Base-by-base conservation (phyloP, 2,113 vertebrate species). In the Gallinago paraguaiae region DNA sequence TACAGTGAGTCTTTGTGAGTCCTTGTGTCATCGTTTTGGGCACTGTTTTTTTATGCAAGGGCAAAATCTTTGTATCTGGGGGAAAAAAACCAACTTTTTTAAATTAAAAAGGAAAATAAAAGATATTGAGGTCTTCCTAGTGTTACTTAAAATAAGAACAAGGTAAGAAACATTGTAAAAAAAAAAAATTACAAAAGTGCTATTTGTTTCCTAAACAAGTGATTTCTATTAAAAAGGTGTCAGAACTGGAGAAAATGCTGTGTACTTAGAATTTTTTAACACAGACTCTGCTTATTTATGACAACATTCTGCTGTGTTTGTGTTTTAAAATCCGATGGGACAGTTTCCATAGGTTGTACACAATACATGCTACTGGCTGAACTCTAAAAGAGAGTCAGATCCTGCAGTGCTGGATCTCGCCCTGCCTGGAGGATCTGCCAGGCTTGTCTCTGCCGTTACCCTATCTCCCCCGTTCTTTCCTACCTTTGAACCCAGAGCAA, bases 151-250 rank as follows among this genome's bases (percentile, higher is more conserved):
- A 98, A 98, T 98, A 98, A 98, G 98, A 98, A 98, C 97, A 98
- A 98, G 97, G 97, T 98, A 98, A 99, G 98, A 98, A 98, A 98
- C 98, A 96, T 98, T 99, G 98, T 98, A 98, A 93, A 97, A 98
- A 95, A 94, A 98, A 97, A 97, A 98, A 98, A 98, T 94, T 98
- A 98, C 97, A 97, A 97, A 98, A 98, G 98, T 98, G 98, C 98
- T 98, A 98, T 99, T 98, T 99, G 98, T 99, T 99, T 99, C 98
- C 98, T 98, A 98, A 99, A 98, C 98, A 98, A 98, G 98, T 98
- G 97, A 98, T 98, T 98, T 98, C 98, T 98, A 98, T 98, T 98
- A 98, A 98, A 98, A 98, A 98, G 98, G 98, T 99, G 98, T 99
- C 99, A 98, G 98, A 98, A 99, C 98, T 98, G 98, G 98, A 99